A percentile compares a stretch with the other conserved stretches of the same genome.
Evolutionary conservation across 1,140 invertebrate genomes (phyloP).

Genomic region (Luehdorfia chinensis): DNA sequence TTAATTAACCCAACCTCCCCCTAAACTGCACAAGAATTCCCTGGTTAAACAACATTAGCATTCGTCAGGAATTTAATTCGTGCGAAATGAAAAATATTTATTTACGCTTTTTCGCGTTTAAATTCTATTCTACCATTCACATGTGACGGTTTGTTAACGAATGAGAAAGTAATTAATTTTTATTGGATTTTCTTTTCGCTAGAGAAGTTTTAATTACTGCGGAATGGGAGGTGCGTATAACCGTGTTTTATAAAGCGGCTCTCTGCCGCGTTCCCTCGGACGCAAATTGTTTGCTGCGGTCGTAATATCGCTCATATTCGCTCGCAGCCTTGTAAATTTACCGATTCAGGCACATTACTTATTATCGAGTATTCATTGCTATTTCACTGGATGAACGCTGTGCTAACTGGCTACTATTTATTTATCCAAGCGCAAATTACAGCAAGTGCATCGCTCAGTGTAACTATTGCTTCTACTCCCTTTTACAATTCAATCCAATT

Average conservation of each 20-base stretch:
- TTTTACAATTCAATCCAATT: conserved; percentile 32
- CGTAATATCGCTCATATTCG: conserved; percentile 50
- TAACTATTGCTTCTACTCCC: neutral
- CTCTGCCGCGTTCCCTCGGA: conserved; percentile 28
- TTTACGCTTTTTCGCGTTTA: conserved; percentile 52
- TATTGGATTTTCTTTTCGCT: conserved; percentile 61
- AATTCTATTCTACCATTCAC: conserved; percentile 41
- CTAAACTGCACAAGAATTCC: conserved; percentile 70
- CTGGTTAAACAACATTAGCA: conserved; percentile 71
- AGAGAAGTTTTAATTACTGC: conserved; percentile 62
- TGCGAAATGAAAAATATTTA: conserved; percentile 59
- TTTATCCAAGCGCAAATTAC: conserved; percentile 16
- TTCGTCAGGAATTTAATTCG: conserved; percentile 71
- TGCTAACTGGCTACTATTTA: conserved; percentile 18
- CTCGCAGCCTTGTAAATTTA: conserved; percentile 38
- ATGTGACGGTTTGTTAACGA: conserved; percentile 38
- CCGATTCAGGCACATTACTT: conserved; percentile 39
- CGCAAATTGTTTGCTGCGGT: conserved; percentile 61
- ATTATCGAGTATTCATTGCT: conserved; percentile 28
- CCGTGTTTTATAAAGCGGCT: conserved; percentile 46
- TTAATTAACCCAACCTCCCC: conserved; percentile 71
- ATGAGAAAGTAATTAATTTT: conserved; percentile 57
- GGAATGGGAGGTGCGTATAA: conserved; percentile 35
- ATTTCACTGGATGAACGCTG: conserved; percentile 23
- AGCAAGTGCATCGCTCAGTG: conserved; percentile 1